phyloP scores from a whole-genome alignment of 1,140 invertebrate species.

The Atta colombica region DNA sequence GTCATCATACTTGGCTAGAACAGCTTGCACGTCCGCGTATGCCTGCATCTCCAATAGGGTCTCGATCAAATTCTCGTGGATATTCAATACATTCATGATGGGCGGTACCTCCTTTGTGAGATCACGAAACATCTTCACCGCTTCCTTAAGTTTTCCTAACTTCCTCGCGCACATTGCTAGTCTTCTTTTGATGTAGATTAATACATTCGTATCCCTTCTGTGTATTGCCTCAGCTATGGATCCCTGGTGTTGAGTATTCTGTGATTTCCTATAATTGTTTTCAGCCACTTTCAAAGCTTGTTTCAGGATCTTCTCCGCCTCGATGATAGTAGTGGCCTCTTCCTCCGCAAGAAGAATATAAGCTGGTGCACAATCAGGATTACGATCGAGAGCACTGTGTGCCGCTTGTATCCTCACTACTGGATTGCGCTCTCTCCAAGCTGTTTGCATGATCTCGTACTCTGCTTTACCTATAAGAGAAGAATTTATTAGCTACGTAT shows the following conservation, averaged over 20 bases:
- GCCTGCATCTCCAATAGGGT: constrained; percentile 97
- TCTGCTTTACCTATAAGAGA: constrained; percentile 91
- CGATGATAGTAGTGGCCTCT: constrained; percentile 96
- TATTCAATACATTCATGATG: constrained; percentile 98
- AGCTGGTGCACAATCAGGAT: constrained; percentile 97
- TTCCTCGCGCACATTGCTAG: constrained; percentile 99
- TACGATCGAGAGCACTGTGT: constrained; percentile 95
- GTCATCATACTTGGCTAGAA: constrained; percentile 98
- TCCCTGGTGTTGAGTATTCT: constrained; percentile 93
- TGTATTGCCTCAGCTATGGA: constrained; percentile 92
- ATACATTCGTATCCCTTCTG: constrained; percentile 97
- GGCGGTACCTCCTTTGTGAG: constrained; percentile 98
- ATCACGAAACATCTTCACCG: constrained; percentile 98
- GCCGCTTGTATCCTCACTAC: constrained; percentile 96
- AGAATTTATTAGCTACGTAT: not conserved
- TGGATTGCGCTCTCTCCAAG: constrained; percentile 98
- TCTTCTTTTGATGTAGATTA: constrained; percentile 97
- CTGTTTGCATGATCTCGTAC: constrained; percentile 99
- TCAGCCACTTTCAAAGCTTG: constrained; percentile 96
- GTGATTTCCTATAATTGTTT: constrained; percentile 93
- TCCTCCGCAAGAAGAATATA: constrained; percentile 98
- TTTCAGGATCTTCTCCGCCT: constrained; percentile 95
- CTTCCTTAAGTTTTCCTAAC: constrained; percentile 97
- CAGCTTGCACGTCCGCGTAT: constrained; percentile 98
- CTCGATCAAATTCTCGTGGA: constrained; percentile 99